Percentiles rank a stretch among this genome's conserved stretches.
phyloP scores from a whole-genome alignment of 2,888 invertebrate genomes.

The Torymus texanus region DNA sequence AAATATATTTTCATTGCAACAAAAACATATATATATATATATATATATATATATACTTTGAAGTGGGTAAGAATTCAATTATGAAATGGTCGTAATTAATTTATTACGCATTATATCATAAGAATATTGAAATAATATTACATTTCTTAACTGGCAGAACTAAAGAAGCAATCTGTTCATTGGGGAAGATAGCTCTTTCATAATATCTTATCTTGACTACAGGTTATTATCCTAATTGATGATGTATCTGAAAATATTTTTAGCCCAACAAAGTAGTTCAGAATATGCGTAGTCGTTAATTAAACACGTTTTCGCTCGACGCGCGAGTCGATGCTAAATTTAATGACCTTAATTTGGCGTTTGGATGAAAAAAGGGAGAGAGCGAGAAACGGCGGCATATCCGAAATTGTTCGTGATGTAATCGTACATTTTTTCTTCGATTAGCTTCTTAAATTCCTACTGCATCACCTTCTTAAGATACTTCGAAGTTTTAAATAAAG shows the following conservation, averaged over 20 bases:
- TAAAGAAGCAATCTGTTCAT: too few relatives aligned
- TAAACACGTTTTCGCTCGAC: slow-evolving; percentile 8
- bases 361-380: background rate
- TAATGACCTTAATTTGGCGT: slow-evolving; percentile 31
- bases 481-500: too few relatives aligned
- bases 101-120: too few relatives aligned
- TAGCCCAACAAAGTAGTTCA: slow-evolving; percentile 13
- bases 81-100: too few relatives aligned
- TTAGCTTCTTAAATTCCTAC: too few relatives aligned
- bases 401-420: slow-evolving; percentile 5
- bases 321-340: slow-evolving; percentile 11
- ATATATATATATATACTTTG: too few relatives aligned
- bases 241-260: slow-evolving; percentile 29
- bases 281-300: slow-evolving; percentile 19
- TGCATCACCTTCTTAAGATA: too few relatives aligned
- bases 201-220: background rate
- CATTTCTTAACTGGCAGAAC: too few relatives aligned
- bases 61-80: too few relatives aligned
- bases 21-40: too few relatives aligned
- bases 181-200: background rate
- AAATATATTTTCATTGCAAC: too few relatives aligned
- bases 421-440: background rate
- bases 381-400: background rate
- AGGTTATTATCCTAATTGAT: slow-evolving; percentile 17
- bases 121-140: too few relatives aligned